Percentiles rank a stretch among this genome's conserved stretches.
Conservation (phyloP, 2,113 vertebrate genomes). For the Montifringilla adamsi region DNA sequence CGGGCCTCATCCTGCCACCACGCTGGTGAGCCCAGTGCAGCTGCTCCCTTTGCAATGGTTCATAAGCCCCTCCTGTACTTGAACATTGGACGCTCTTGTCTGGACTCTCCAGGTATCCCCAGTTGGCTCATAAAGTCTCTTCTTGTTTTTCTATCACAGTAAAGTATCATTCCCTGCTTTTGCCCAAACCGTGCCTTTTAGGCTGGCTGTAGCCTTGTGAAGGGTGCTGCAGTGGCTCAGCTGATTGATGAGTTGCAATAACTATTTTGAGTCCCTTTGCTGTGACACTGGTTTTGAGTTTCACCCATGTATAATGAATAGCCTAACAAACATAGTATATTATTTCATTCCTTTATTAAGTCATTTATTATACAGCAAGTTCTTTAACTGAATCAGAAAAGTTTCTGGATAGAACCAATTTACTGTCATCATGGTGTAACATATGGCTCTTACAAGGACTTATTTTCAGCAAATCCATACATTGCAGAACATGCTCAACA, state of each 20-base stretch:
- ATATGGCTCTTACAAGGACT: neutral
- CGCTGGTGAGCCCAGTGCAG: rapidly evolving
- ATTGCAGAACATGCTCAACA: neutral
- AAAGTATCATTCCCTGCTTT: neutral
- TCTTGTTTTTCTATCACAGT: rapidly evolving
- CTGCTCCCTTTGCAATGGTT: rapidly evolving
- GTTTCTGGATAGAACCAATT: neutral
- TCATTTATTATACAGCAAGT: neutral
- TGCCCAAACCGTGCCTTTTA: neutral
- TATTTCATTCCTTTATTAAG: constrained; percentile 6
- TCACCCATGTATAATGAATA: neutral
- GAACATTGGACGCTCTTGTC: neutral
- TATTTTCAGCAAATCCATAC: neutral
- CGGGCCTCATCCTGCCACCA: no score
- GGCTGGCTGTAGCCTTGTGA: neutral
- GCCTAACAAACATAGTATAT: neutral
- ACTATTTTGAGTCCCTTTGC: neutral
- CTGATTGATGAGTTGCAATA: neutral
- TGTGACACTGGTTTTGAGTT: neutral
- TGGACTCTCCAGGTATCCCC: neutral
- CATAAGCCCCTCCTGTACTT: neutral
- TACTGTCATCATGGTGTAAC: neutral
- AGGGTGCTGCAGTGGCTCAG: neutral
- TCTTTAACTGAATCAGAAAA: neutral
- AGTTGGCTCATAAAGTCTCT: neutral